Conservation (phyloP, 2,797 vertebrate genomes). For the Erpetoichthys calabaricus region DNA sequence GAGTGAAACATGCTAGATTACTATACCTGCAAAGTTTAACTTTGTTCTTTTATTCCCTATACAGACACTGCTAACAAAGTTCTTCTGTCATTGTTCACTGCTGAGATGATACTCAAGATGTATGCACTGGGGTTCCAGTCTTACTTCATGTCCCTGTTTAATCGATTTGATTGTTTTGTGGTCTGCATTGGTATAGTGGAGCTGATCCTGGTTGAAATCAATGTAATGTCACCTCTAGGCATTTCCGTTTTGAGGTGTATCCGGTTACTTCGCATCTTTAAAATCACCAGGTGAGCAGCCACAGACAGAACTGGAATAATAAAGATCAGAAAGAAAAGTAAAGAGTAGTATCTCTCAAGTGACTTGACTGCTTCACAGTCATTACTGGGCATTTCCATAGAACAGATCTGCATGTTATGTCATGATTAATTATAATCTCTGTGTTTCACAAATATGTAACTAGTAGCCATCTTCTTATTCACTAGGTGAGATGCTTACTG, state of each 20-base stretch:
- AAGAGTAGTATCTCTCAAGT: no score
- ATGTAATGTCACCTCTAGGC: conserved; percentile 70
- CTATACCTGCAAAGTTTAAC: no score
- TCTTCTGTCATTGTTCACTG: conserved; percentile 69
- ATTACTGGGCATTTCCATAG: no score
- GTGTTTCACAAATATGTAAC: no score
- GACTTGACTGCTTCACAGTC: no score
- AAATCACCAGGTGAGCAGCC: conserved; percentile 78
- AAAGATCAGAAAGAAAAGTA: no score
- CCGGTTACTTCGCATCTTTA: conserved; percentile 80
- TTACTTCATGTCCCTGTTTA: conserved; percentile 94
- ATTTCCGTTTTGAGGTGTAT: conserved; percentile 94
- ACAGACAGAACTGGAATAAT: no score
- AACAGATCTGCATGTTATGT: no score
- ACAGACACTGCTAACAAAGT: conserved; percentile 72
- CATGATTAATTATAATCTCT: no score
- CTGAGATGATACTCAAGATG: conserved; percentile 94
- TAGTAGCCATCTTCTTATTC: no score
- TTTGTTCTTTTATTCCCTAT: not conserved
- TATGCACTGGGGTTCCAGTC: conserved; percentile 75
- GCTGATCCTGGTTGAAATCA: conserved; percentile 63
- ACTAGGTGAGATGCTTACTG: no score
- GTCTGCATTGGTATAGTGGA: conserved; percentile 80
- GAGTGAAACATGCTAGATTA: no score
- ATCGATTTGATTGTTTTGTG: conserved; percentile 95